Percentiles rank a stretch among this genome's conserved stretches.
Evolutionary conservation across 2,113 vertebrate species (phyloP).

Genomic region (Choloepus hoffmanni): DNA sequence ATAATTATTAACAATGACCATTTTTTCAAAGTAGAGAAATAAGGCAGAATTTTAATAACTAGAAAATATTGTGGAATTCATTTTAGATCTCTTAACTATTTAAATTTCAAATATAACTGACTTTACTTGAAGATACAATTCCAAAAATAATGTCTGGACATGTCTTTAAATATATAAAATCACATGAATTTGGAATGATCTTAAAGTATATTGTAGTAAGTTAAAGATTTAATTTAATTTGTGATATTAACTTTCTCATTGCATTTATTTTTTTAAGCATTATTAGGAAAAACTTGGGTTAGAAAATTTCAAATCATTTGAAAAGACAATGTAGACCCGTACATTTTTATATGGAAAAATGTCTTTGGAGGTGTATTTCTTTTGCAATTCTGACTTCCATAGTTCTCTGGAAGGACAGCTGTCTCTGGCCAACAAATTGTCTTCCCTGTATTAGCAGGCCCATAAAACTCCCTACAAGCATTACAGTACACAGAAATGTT

Average conservation of each 20-base stretch:
- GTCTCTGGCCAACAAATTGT: not conserved
- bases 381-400: conserved; percentile 6
- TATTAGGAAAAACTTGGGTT: conserved; percentile 28
- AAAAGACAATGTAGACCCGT: not conserved
- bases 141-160: not conserved
- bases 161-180: conserved; percentile 37
- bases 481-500: not conserved
- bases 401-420: not conserved
- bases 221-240: conserved; percentile 33
- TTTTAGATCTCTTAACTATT: conserved; percentile 28
- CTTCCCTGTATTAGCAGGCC: not conserved
- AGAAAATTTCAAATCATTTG: conserved; percentile 32
- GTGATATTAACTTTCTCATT: not conserved
- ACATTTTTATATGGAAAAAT: not conserved
- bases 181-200: not conserved
- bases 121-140: not conserved
- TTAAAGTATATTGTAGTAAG: not conserved
- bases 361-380: conserved; percentile 1
- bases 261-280: conserved; percentile 12
- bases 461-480: not conserved
- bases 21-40: conserved; percentile 12
- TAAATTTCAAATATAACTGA: conserved; percentile 24
- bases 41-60: conserved; percentile 47
- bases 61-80: conserved; percentile 39
- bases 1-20: not conserved